Base-by-base conservation (phyloP, 2,797 vertebrate genomes). In the Lateolabrax maculatus region DNA sequence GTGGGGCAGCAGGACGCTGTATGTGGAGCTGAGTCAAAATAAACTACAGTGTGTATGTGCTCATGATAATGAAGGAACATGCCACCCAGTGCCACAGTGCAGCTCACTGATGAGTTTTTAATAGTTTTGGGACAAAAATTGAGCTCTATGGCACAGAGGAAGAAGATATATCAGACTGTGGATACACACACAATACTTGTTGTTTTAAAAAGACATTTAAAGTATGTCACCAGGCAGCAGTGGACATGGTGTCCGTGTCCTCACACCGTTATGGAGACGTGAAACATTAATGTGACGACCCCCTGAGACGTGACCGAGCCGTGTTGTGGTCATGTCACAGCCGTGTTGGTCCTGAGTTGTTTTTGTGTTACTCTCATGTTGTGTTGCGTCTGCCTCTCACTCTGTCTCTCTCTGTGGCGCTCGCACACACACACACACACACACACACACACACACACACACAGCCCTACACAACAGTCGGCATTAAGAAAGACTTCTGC, bases 271-370 rank as follows among this genome's bases (percentile, higher is more conserved):
- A 9, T 18, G 29, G 13, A 2, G 29, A 29, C 3, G 3, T 75
- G n/a, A 76, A 83, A 71, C 64, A 67, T 41, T 74, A 2, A 65
- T 68, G 34, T 49, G 63, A 31, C 7, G 15, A 6, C 10, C 39
- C 46, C n/a, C 34, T 5, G 39, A 61, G 56, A 71, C 0, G 34
- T 55, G 72, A 15, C 23, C 0, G 11, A 1, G 81, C 5, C 0
- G 5, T 10, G 52, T 2, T 53, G 49, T 43, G 55, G 36, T 27
- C 48, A 63, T 44, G 49, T 78, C 53, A 9, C 39, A 64, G 52
- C 6, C 43, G 1, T 46, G 43, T 77, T 29, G 25, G 31, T 1
- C 44, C 69, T 23, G 60, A 58, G 78, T 66, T 52, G 29, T 55
- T 29, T 43, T 13, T 60, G 37, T 37, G 48, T 55, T 12, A 6